phyloP scores from a whole-genome alignment of 2,113 vertebrate genomes.

The Globicephala melas region DNA sequence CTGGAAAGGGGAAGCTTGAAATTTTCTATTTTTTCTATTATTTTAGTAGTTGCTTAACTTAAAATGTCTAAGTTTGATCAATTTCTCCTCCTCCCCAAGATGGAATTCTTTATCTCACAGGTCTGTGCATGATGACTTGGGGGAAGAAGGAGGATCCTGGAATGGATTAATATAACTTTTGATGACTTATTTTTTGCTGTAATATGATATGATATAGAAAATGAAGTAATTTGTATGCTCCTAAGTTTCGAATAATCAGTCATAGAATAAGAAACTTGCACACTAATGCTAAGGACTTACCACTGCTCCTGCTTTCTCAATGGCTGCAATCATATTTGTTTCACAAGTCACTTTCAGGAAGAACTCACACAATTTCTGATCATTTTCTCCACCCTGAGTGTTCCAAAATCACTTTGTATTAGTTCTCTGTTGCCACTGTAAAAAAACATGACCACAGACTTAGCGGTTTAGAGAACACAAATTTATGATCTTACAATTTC shows the following conservation, averaged over 20 bases:
- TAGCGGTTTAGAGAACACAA: background rate
- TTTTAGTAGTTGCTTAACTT: background rate
- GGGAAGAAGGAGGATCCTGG: background rate
- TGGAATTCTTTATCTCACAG: background rate
- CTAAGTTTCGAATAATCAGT: background rate
- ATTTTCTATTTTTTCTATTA: background rate
- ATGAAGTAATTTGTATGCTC: background rate
- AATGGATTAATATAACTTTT: background rate
- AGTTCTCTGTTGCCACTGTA: background rate
- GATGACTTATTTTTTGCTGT: background rate
- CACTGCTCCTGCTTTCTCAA: background rate
- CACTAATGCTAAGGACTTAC: background rate
- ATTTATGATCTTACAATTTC: background rate
- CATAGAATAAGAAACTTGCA: background rate
- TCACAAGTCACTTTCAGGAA: background rate
- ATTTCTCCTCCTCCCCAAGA: background rate
- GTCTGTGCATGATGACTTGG: background rate
- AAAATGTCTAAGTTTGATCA: background rate
- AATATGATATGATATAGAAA: background rate
- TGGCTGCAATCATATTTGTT: background rate
- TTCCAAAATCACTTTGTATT: background rate
- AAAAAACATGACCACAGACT: background rate
- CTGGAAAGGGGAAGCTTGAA: background rate
- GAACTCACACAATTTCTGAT: background rate
- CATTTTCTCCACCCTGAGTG: background rate